Base-by-base conservation (phyloP, 1,140 invertebrate species). In the Ips typographus region DNA sequence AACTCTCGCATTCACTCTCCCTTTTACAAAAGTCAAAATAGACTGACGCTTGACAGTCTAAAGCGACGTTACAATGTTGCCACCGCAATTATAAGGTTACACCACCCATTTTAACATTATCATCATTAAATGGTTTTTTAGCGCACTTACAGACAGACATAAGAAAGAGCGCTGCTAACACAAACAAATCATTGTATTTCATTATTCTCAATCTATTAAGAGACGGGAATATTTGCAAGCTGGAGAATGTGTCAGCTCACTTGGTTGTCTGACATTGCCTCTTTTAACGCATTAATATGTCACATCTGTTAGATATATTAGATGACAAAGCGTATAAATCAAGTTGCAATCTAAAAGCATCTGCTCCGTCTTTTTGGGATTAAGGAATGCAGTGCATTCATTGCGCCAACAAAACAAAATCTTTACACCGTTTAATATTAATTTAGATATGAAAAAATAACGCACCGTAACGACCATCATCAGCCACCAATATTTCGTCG, bases 391-490 rank as follows among this genome's bases (percentile, higher is more conserved):
- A 22, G 22, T 22, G 22, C 22, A 22, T 22, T 22, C 22, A 22
- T 22, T 22, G 22, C 22, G 22, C 22, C 22, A 22, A 22, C 22
- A 22, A 22, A 22, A 22, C 22, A 22, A 22, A 22, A 0, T 22
- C 22, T 22, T 22, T 22, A 22, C 22, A 22, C 22, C 22, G 22
- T 2, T 49, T 49, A 49, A 49, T 22, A 49, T 2, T 56, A 56
- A 52, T n/a, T 37, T 1, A 56, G 22, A 22, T 22, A 22, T 22
- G 22, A 22, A 8, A 38, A 71, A 53, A 51, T 22, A 36, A 76
- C 82, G 81, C 90, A 91, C 89, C 90, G 79, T 90, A 87, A 71
- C 82, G 80, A 82, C 89, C 87, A 75, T 84, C 80, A 79, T 81
- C 81, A 71, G 85, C 85, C 79, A 88, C 86, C 38, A 56, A 56